Base-by-base conservation (phyloP, 1,140 invertebrate species). In the Panagrolaimus sp. region DNA sequence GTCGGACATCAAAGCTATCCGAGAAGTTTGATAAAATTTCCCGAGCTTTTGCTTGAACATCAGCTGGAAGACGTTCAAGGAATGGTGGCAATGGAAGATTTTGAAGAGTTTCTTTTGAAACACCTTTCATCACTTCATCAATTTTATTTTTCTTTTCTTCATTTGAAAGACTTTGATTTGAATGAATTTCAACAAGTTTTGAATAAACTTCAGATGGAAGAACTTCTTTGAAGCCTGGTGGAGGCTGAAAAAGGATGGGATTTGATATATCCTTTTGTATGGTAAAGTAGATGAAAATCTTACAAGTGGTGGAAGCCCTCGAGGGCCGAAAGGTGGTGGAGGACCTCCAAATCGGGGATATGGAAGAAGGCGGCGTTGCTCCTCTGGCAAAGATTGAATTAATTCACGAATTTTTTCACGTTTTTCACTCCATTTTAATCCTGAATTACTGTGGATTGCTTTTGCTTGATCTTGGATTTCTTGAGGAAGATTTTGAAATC, bases 171-270 rank as follows among this genome's bases (percentile, higher is more conserved):
- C 14, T 0, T 4, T 21, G 15, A 28, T 26, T 26, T 17, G 76
- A 38, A 21, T 48, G 32, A 28, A 58, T 58, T 52, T 62, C 38
- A 62, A 71, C 21, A 43, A 75, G 55, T 64, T 74, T n/a, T 70
- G 62, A 14, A 45, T 76, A 76, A 21, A 48, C 46, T 4, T 73
- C 62, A 26, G 26, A 6, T 12, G 73, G 73, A 43, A 75, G 55
- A 32, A 74, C 73, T 63, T 65, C 44, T 62, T 76, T 67, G 24
- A 75, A 76, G 15, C 68, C 73, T 17, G 73, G 73, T 26, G 73
- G 73, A 47, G 73, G 73, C 73, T 76, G 12, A 45, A 72, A 65
- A 21, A 26, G 21, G 2, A 4, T 21, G 14, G 17, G 9, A 9
- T n/a, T 24, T 58, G 8, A 58, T 3, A 17, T 10, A 26, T 28